Evolutionary conservation across 2,797 vertebrate genomes (phyloP), one percentile per base, ranked within the genome.

Genomic region (Cetoscarus ocellatus): DNA sequence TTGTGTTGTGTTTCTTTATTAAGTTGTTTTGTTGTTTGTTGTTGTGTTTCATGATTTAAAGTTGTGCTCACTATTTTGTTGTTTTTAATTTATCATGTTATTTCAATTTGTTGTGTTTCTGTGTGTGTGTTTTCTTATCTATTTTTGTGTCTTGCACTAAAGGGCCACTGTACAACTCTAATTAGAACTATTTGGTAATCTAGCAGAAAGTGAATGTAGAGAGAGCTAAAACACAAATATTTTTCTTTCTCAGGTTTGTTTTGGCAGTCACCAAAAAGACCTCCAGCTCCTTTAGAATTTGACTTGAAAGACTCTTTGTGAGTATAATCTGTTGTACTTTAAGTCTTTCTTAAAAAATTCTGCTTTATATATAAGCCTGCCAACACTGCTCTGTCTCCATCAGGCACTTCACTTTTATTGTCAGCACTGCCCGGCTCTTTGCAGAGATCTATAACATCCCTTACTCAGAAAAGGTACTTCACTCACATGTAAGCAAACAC

Each of bases 211-310:
- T 44, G 3, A 51, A 1, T 2, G 15, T n/a, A 19, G 49, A 65
- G 35, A 13, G 55, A 12, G 10, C 3, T 15, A 10, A 18, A 42
- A 42, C 40, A 2, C 43, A 1, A 69, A 69, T 83, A 50, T 61
- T 82, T 40, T n/a, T 10, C 77, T 44, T 86, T 61, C 71, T 71
- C 68, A 99, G 98, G 96, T 94, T 96, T 99, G 67, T 99, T 99
- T 93, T 99, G 98, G 98, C 98, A 99, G 0, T 99, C 98, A 61
- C 98, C 98, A 13, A 99, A 99, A 93, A 96, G 98, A 70, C 98
- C 98, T 12, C 98, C 98, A 59, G 91, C 94, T 68, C 96, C 98
- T 61, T 92, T 96, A 91, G 95, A 96, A 73, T 99, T 99, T 93
- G 96, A 99, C 82, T 89, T 97, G 82, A 96, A 76, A 47, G 96